Base-by-base conservation (phyloP, 64 coral and sea anemone genomes). In the Pachyseris speciosa region DNA sequence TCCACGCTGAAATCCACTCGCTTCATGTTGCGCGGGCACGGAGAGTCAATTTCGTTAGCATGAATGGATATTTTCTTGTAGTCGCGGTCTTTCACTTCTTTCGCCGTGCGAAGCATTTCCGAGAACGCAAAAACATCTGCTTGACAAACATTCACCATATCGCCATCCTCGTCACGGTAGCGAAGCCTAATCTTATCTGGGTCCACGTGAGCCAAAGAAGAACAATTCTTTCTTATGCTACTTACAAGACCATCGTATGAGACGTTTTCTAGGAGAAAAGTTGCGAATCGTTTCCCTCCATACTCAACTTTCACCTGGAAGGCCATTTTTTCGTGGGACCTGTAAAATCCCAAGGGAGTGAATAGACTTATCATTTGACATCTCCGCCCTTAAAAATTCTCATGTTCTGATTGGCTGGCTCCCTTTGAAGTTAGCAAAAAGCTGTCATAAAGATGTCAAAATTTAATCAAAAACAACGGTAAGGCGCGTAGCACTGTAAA, bases 11-110 rank as follows among this genome's bases (percentile, higher is more conserved):
- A 25, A 28, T 51, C 44, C 19, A 9, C 10, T 87, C 34, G 32
- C 47, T 64, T 74, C 37, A 41, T 9, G 58, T 87, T 87, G 13
- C n/a, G 33, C 15, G 48, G 69, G 7, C 69, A 48, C 27, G 68
- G 67, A 5, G 45, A 87, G 10, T 87, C 67, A 71, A 74, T 15
- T 87, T 60, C 51, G 19, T n/a, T 87, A 51, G 84, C 45, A 26
- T 37, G 69, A 87, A 87, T 26, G 19, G 22, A 74, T 19, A 74
- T 74, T 7, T 74, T 74, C 37, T 38, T 84, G 50, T 52, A 87
- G 33, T 87, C 67, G 16, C 49, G 67, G 67, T 87, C 84, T 32
- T 87, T 87, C 11, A 74, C 50, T 17, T 57, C 84, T 73, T 73
- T 87, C 4, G 50, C 84, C 31, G 65, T 73, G 13, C 50, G 42